Percentiles rank a stretch among this genome's conserved stretches.
phyloP scores from a whole-genome alignment of 2,797 vertebrate genomes.

The Agapornis canus region DNA sequence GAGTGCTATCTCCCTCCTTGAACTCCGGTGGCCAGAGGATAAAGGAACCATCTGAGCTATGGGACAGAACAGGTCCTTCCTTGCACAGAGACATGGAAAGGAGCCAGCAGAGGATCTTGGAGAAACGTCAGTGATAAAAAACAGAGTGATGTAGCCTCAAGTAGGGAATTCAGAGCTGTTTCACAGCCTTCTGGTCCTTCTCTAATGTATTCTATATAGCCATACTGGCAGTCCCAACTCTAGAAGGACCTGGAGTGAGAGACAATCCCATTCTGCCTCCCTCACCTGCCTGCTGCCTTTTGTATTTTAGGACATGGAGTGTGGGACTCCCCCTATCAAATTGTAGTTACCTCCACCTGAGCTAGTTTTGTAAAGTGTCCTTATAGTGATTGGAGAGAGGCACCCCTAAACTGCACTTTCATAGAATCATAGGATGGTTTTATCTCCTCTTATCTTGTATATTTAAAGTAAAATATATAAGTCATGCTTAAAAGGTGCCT shows the following conservation, averaged over 20 bases:
- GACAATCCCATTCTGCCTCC: not conserved
- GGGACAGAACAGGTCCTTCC: not conserved
- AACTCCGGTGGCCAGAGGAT: not conserved
- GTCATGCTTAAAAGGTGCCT: not conserved
- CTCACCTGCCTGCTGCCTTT: not conserved
- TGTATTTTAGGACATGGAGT: not conserved
- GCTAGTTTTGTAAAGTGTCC: not conserved
- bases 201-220: not conserved
- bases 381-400: not conserved
- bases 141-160: not conserved
- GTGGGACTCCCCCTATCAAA: not conserved
- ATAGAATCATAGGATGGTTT: not conserved
- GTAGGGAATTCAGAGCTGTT: not conserved
- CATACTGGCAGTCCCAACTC: not conserved
- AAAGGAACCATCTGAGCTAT: fast-evolving
- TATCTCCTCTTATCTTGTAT: not conserved
- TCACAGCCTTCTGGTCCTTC: not conserved
- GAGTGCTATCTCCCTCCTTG: not conserved
- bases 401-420: not conserved
- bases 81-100: not conserved
- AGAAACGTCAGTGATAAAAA: not conserved
- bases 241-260: not conserved
- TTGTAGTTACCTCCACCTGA: not conserved
- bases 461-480: not conserved
- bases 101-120: fast-evolving